Evolutionary conservation across 1,140 invertebrate genomes (phyloP), one percentile per base, ranked within the genome.

Genomic region (Homarus americanus): DNA sequence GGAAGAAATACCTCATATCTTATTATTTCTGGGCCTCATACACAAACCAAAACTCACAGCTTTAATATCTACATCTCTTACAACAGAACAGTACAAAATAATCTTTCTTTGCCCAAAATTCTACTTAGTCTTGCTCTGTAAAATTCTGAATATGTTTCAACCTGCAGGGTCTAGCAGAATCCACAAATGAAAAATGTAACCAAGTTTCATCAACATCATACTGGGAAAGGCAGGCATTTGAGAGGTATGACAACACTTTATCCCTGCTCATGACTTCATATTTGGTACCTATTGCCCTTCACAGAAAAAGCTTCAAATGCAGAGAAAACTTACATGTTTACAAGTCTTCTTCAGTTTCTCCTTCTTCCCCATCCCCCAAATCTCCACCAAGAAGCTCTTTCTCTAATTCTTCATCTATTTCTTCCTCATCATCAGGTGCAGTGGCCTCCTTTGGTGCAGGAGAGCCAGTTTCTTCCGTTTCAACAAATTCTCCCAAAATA

Each of bases 351-450:
- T 82, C 79, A 53, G 78, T 83, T 20, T 78, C 88, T n/a, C 69
- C 73, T 83, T 76, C 88, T 15, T 78, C 76, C 7, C 58, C 58
- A 72, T 83, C 87, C 28, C 41, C 85, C 20, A 82, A 34, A 58
- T 89, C 87, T n/a, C 82, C 91, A 79, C 82, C 72, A 20, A 92
- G 85, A 10, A 92, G 91, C 72, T 90, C 82, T 41, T 92, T 92
- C 66, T 92, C 91, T 85, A 92, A 75, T 44, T 92, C 91, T 72
- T 92, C 91, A 73, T 92, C 91, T 41, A 92, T 92, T 40, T 92
- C 91, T n/a, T 92, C 91, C 9, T 90, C 88, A 20, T 89, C 87
- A n/a, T 76, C 79, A 32, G 53, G 49, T 17, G 17, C 72, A 38
- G 10, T 63, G 4, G 3, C 38, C 38, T 90, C 79, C 1, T 73